Evolutionary conservation across 2,888 invertebrate genomes (phyloP).

Genomic region (Athetis lepigone): DNA sequence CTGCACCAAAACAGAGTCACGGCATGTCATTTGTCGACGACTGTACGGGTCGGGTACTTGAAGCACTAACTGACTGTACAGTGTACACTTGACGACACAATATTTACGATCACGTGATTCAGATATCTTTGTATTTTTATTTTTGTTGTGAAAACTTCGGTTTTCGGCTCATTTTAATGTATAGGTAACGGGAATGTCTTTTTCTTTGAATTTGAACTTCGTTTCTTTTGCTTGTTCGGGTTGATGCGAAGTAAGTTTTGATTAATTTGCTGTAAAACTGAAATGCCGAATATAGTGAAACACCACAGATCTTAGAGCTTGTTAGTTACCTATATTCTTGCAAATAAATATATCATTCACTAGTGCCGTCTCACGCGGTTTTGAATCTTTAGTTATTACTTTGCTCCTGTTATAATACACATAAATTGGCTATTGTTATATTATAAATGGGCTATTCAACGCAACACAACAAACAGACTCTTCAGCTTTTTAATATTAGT

Average conservation of each 20-base stretch:
- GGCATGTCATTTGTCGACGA: slow-evolving; percentile 37
- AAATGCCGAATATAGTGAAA: too few relatives aligned
- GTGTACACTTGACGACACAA: slow-evolving; percentile 57
- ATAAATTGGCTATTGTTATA: too few relatives aligned
- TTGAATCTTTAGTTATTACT: too few relatives aligned
- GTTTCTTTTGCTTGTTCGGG: slow-evolving; percentile 3
- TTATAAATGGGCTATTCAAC: too few relatives aligned
- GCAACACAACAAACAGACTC: too few relatives aligned
- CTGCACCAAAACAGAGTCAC: slow-evolving; percentile 37
- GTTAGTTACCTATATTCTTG: too few relatives aligned
- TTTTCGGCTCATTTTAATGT: slow-evolving; percentile 30
- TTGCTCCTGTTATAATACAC: too few relatives aligned
- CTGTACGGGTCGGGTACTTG: slow-evolving; percentile 47
- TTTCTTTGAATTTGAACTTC: neutral
- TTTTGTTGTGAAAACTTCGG: slow-evolving; percentile 38
- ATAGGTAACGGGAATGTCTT: slow-evolving; percentile 1
- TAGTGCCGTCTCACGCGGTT: too few relatives aligned
- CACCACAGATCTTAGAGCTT: too few relatives aligned
- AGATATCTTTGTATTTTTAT: slow-evolving; percentile 34
- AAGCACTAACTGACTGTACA: slow-evolving; percentile 14
- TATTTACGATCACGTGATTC: slow-evolving; percentile 64
- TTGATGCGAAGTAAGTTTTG: neutral
- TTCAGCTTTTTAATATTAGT: too few relatives aligned
- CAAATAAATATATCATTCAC: too few relatives aligned
- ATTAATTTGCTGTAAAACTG: too few relatives aligned